Evolutionary conservation across 2,888 invertebrate genomes (phyloP).

Genomic region (Carabus problematicus): DNA sequence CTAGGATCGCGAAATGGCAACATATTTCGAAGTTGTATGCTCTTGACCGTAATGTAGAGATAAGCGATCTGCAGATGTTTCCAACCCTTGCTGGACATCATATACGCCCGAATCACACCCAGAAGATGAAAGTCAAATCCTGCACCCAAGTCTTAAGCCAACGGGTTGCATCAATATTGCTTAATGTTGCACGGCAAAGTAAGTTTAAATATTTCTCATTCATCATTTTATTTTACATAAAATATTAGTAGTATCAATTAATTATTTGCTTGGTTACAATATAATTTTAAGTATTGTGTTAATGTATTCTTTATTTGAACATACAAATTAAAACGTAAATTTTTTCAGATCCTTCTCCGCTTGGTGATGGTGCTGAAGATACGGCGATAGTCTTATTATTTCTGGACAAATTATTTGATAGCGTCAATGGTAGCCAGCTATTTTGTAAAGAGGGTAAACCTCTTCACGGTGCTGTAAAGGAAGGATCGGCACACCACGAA

Average conservation of each 20-base stretch:
- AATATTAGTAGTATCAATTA: not conserved
- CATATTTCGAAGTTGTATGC: not conserved
- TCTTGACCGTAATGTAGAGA: not conserved
- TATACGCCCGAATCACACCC: not conserved
- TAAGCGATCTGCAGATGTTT: not conserved
- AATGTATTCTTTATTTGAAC: too few species aligned
- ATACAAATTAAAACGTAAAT: too few species aligned
- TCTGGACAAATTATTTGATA: too few species aligned
- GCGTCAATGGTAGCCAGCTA: not conserved
- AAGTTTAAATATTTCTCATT: not conserved
- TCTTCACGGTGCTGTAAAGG: not conserved
- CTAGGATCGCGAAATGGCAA: too few species aligned
- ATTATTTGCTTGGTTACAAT: too few species aligned
- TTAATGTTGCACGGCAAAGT: conserved; percentile 5
- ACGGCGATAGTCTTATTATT: not conserved
- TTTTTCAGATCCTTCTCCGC: too few species aligned
- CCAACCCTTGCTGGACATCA: conserved; percentile 17
- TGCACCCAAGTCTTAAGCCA: conserved; percentile 13
- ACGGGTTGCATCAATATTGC: conserved; percentile 14
- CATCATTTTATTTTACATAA: not conserved
- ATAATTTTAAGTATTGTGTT: too few species aligned
- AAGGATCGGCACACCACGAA: not conserved
- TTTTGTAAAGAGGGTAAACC: not conserved
- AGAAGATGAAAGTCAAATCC: conserved; percentile 23
- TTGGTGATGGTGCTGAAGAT: not conserved